Evolutionary conservation across 2,113 vertebrate genomes (phyloP).

Genomic region (Sebastes fasciatus): DNA sequence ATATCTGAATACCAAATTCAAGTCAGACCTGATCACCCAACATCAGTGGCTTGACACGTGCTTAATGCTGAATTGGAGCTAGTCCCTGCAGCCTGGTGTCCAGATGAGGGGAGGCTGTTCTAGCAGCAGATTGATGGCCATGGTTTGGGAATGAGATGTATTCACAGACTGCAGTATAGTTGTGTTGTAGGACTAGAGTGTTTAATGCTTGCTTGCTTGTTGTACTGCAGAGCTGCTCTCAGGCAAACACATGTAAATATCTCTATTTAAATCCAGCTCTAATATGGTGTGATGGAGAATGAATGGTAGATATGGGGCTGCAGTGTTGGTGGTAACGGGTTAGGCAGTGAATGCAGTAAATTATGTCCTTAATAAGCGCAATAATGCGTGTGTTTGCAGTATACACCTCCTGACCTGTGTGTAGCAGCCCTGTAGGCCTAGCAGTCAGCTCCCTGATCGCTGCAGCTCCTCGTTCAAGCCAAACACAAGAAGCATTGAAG

Average conservation of each 20-base stretch:
- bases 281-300: neutral
- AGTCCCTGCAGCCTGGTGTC: neutral
- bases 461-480: conserved; percentile 1
- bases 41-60: neutral
- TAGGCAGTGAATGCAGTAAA: conserved; percentile 3
- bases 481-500: neutral
- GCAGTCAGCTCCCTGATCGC: neutral
- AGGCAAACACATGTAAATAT: neutral
- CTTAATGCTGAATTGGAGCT: neutral
- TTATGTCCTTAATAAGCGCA: conserved; percentile 8
- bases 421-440: neutral
- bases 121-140: neutral
- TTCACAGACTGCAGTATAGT: no score
- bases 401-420: conserved; percentile 1
- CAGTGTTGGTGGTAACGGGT: neutral
- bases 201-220: neutral
- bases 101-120: neutral
- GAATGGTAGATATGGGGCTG: neutral
- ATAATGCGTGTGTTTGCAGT: neutral
- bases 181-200: no score
- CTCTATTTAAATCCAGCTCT: conserved; percentile 12
- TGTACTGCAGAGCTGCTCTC: neutral
- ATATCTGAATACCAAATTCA: neutral
- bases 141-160: neutral
- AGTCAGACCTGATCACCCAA: neutral